These are phyloP conservation scores for Zelleria hepariella DNA, from an alignment of 2,888 invertebrate genomes.

Conservation along the genomic window DNA sequence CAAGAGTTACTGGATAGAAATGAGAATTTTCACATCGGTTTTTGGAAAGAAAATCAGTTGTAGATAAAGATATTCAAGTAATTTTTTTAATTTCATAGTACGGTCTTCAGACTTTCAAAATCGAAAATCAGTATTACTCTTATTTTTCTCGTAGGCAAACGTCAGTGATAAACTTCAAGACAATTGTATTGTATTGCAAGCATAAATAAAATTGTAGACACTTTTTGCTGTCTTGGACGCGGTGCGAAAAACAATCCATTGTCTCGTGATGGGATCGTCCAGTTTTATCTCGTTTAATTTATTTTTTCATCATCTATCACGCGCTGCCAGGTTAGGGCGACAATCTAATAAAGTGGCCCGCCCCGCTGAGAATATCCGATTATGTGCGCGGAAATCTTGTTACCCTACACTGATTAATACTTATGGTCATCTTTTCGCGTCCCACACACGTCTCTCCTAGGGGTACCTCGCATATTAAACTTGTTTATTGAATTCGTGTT, in stretches of 20 bases:
- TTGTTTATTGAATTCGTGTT: background rate
- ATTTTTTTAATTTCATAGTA: too few relatives aligned
- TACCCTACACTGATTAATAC: conserved; percentile 68
- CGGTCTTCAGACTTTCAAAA: too few relatives aligned
- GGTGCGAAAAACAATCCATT: background rate
- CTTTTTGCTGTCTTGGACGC: background rate
- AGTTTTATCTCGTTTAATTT: conserved; percentile 19
- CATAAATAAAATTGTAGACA: background rate
- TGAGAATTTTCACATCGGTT: too few relatives aligned
- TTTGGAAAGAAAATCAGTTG: too few relatives aligned
- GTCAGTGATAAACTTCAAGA: too few relatives aligned
- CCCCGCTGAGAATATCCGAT: conserved; percentile 64
- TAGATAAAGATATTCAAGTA: too few relatives aligned
- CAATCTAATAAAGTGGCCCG: conserved; percentile 64
- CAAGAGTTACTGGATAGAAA: too few relatives aligned
- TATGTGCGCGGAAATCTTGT: conserved; percentile 58
- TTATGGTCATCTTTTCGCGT: conserved; percentile 37
- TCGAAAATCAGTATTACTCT: too few relatives aligned
- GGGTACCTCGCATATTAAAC: background rate
- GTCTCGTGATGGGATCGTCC: conserved; percentile 6
- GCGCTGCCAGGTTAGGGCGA: conserved; percentile 57
- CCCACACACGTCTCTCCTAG: background rate
- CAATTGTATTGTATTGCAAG: too few relatives aligned
- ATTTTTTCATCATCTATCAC: conserved; percentile 19
- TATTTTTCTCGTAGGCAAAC: too few relatives aligned